These are phyloP conservation scores for Uria aalge DNA, from an alignment of 2,113 vertebrate species.

Conservation along the genomic window DNA sequence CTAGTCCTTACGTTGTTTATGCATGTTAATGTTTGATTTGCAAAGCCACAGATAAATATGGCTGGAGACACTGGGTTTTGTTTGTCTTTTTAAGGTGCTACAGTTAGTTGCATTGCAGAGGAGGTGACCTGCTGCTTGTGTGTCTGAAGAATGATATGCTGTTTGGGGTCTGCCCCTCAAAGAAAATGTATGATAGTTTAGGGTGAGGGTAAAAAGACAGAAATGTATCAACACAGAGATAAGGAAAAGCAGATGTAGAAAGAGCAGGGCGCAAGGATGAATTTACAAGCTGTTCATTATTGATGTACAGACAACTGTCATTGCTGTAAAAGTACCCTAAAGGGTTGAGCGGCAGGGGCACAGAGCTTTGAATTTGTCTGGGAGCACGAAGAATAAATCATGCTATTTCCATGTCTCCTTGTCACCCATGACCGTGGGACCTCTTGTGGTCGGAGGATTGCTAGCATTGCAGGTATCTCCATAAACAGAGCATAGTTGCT, in stretches of 20 bases:
- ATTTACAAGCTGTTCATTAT: neutral
- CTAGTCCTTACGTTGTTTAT: neutral
- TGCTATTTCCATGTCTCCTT: neutral
- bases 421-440: neutral
- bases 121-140: neutral
- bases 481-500: neutral
- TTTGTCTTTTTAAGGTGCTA: neutral
- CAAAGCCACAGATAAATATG: neutral
- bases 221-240: neutral
- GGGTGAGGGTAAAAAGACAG: neutral
- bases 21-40: neutral
- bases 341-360: neutral
- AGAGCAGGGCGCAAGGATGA: neutral
- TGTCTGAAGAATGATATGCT: neutral
- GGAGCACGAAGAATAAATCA: neutral
- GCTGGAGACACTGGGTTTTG: neutral
- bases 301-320: neutral
- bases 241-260: conserved; percentile 14
- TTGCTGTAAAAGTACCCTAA: neutral
- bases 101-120: neutral
- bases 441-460: accelerated
- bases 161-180: neutral
- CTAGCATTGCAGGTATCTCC: neutral
- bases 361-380: neutral
- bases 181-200: neutral